Base-by-base conservation (phyloP, 2,113 vertebrate genomes). In the Cyprinodon tularosa region DNA sequence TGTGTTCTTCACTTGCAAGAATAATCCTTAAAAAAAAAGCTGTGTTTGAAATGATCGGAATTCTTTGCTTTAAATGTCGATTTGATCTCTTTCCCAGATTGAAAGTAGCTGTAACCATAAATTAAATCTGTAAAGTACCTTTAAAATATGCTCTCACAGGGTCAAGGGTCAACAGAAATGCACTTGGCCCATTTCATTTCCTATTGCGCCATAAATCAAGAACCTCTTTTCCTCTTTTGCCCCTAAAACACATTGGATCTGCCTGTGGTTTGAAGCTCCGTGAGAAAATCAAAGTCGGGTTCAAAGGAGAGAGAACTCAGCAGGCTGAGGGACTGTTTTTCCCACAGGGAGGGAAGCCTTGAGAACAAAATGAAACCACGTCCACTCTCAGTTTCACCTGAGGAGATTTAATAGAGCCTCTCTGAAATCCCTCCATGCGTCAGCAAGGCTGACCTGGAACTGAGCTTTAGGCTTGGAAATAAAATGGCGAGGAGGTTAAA, bases 321-420 rank as follows among this genome's bases (percentile, higher is more conserved):
- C 20, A 69, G 37, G 85, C 77, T 70, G 72, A 62, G 68, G 66
- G 74, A 20, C 71, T 53, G 66, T 15, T 64, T 57, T n/a, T 20
- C 17, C 81, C 77, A 69, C 59, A 4, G 66, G 71, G 81, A 74
- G 22, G 14, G 59, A 72, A 17, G 53, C 82, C 50, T 42, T 0
- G 1, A 77, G 86, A 89, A 86, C 83, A 57, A 82, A 74, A 73
- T 90, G 8, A 73, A 81, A 86, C 86, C 48, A n/a, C 47, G 84
- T 84, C 81, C 85, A 72, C 76, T 81, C 82, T 72, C 84, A 77
- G 87, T 85, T 91, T 92, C 73, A 77, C 76, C 83, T 3, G 73
- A 44, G 57, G 66, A 88, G 78, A 80, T 83, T 90, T 75, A 80
- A 78, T 45, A 29, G 40, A 80, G 66, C 38, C 20, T 7, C 40